Conservation (phyloP, 2,888 invertebrate genomes). For the Escarpia spicata region DNA sequence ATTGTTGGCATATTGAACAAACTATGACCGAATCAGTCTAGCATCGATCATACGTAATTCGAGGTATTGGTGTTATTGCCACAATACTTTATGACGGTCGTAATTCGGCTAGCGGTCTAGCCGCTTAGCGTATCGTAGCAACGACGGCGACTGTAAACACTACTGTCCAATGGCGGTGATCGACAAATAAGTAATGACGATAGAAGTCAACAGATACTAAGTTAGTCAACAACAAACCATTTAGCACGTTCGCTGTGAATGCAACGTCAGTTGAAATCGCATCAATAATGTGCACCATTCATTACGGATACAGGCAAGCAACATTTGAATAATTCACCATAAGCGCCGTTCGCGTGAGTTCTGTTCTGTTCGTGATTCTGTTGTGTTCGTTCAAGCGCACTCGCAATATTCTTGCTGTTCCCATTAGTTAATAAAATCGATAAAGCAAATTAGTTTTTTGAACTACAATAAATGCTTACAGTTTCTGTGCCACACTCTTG, state of each 20-base stretch:
- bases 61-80: background rate
- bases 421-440: too few species aligned
- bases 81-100: background rate
- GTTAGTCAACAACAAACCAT: constrained; percentile 2
- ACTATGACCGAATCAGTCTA: background rate
- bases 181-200: background rate
- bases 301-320: background rate
- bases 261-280: background rate
- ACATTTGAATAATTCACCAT: constrained; percentile 16
- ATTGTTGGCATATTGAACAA: background rate
- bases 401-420: too few species aligned
- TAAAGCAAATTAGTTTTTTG: too few species aligned
- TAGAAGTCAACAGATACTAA: constrained; percentile 6
- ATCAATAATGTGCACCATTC: constrained; percentile 12
- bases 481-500: too few species aligned
- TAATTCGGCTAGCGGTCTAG: background rate
- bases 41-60: background rate
- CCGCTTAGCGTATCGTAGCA: background rate
- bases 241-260: background rate
- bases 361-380: too few species aligned
- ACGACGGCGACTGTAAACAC: background rate
- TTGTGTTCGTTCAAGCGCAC: too few species aligned
- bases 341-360: background rate
- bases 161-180: background rate
- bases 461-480: too few species aligned